Evolutionary conservation across 2,797 vertebrate species (phyloP), one percentile per base, ranked within the genome.

Genomic region (Chaetodon trifasciatus): DNA sequence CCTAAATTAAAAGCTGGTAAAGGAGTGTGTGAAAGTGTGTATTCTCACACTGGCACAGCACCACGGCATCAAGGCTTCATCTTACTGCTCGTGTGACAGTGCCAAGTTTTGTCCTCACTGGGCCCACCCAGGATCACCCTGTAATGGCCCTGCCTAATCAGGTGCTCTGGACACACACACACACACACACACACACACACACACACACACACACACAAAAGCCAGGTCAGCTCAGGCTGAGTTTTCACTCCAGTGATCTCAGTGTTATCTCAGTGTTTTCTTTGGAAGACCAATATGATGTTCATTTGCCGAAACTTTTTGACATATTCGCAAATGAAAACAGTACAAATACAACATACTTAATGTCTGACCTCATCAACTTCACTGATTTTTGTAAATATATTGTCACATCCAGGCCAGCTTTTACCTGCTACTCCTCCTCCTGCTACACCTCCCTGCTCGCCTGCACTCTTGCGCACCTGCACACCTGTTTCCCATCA

Each of bases 111-210:
- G 79, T 82, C 71, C 81, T 71, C 56, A 57, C 44, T 47, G 11
- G 57, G 90, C 85, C 91, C 91, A 91, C 90, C 85, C 89, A 91
- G 70, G 56, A 74, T 42, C 72, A 64, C 64, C 68, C 37, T 44
- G 66, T 39, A 76, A 55, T 70, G 75, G 61, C 40, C 8, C 10
- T 70, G 78, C 21, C 73, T 70, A 47, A 72, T 83, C 76, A 74
- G 77, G 76, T 83, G 44, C 73, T 82, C 24, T 32, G 53, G 16
- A 46, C 60, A 23, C 21, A 61, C 35, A 62, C 8, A 44, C 64
- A 62, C 24, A 8, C 49, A 44, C 47, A 32, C 12, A 47, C 17
- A 56, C 32, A 23, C 53, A 28, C 24, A 50, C 39, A 46, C n/a
- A 23, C 53, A 28, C 24, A 50, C 39, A 46, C n/a, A 32, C 53